Evolutionary conservation across 2,888 invertebrate species (phyloP), one percentile per base, ranked within the genome.

Genomic region (Colostygia pectinataria): DNA sequence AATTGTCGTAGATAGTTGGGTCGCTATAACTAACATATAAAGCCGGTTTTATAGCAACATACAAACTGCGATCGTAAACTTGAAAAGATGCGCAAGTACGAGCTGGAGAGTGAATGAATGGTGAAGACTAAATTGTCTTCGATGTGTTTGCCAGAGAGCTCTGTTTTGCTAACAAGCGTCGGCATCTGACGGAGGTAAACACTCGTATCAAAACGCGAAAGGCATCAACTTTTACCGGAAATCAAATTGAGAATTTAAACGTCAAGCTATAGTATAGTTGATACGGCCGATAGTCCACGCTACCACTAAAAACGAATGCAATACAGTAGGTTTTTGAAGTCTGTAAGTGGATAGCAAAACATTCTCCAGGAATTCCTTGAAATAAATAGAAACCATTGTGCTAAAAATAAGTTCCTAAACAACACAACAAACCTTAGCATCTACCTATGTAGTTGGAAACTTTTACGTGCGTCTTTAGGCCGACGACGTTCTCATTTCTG

Each of bases 401-500:
- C 8, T 40, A 10, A 7, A 31, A 42, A 59, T 54, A 63, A 62
- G 60, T 59, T 60, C n/a, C 59, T 43, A 12, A 14, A 45, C 43
- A 43, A 49, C 54, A 58, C 65, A 63, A 68, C n/a, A 61, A 59
- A 62, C 46, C 43, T 52, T 61, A 60, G 61, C 59, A 67, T 64
- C 12, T 61, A 56, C 38, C 43, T 57, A 15, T 15, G 15, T 15
- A 59, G 59, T 49, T 58, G 59, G 50, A 67, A 75, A 78, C 65
- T 80, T 78, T 67, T 65, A 59, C 67, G 63, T 65, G 59, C 64
- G 65, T 69, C 68, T 75, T 64, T 57, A 66, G 66, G 54, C 68
- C 61, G 66, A 59, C 59, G 44, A 40, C 69, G 72, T 65, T 80
- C 72, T 83, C 81, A 83, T 83, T 77, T 83, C 71, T 75, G 60